Base-by-base conservation (phyloP, 2,888 invertebrate species). In the Callosobruchus maculatus region DNA sequence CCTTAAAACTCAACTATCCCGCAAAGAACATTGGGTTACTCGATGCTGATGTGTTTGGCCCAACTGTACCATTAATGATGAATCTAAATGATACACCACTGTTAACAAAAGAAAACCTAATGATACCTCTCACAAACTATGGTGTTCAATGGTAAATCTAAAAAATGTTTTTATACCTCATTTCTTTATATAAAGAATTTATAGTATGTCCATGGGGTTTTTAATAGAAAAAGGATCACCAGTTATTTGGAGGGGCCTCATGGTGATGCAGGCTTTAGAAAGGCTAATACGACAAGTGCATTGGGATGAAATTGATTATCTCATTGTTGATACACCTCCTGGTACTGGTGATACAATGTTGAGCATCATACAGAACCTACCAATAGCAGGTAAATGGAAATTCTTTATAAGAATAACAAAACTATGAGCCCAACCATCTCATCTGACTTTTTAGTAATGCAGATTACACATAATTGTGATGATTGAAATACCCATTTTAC, bases 311-410 rank as follows among this genome's bases (percentile, higher is more conserved):
- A 88, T 97, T 72, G 97, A 98, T 88, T 93, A 94, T 84, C 90
- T 98, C 74, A 89, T 99, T 20, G 90, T 98, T 0, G 98, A 98
- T 87, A 97, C 98, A 81, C 98, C 98, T 1, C 98, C 98, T 0
- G 98, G 98, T 49, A 98, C 98, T 0, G 98, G 98, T 0, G 98
- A 98, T 87, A 95, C 97, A 0, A 97, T 97, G 85, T 89, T 98
- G 0, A 97, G 97, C 0, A 89, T 98, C 0, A 91, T 95, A 68
- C 98, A 98, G 87, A 96, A 95, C 87, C 88, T 97, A 71, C 95
- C 95, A 0, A 91, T 98, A 70, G 89, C 93, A 83, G 97, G 95
- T 91, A 84, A 76, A 71, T 30, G 31, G 31, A 0, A 70, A 68
- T n/a, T n/a, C n/a, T n/a, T n/a, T n/a, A n/a, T n/a, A n/a, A n/a